Evolutionary conservation across 2,113 vertebrate genomes (phyloP), one percentile per base, ranked within the genome.

Genomic region (Engraulis encrasicolus): DNA sequence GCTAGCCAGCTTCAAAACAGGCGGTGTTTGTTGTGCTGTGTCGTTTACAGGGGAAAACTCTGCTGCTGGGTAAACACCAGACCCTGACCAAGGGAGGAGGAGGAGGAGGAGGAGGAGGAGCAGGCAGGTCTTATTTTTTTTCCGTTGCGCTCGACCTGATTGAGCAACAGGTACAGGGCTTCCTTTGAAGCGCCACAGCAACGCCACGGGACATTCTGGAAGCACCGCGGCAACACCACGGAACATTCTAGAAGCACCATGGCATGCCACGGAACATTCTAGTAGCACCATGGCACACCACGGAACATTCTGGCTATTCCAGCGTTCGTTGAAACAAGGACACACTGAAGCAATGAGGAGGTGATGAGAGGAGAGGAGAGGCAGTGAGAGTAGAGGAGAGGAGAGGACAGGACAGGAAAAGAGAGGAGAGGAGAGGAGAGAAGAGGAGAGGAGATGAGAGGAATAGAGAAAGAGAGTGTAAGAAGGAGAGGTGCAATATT

Each of bases 111-210:
- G n/a, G n/a, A n/a, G n/a, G n/a, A n/a, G n/a, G n/a, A n/a, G n/a
- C n/a, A n/a, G n/a, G n/a, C n/a, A n/a, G 23, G 27, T 2, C 27
- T 9, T 45, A 9, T 71, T 71, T 58, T 52, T 78, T 82, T 78
- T 74, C 84, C 82, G 71, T 36, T 79, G 23, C 85, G 74, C 66
- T 74, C 34, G 27, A 74, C 50, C 23, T 74, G 40, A 40, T n/a
- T n/a, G n/a, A 71, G 36, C 83, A 81, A 85, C 85, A 89, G 85
- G 85, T 85, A 50, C 81, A n/a, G n/a, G 85, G 58, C 86, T 85
- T 86, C 84, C 85, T 85, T 81, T 34, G 17, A n/a, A n/a, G n/a
- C n/a, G n/a, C n/a, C 36, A 34, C 49, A 34, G n/a, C n/a, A n/a
- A n/a, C 54, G 79, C 31, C 31, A 40, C 86, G 38, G 54, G 82